Conservation (phyloP, 2,888 invertebrate species). For the Heliconius aoede region DNA sequence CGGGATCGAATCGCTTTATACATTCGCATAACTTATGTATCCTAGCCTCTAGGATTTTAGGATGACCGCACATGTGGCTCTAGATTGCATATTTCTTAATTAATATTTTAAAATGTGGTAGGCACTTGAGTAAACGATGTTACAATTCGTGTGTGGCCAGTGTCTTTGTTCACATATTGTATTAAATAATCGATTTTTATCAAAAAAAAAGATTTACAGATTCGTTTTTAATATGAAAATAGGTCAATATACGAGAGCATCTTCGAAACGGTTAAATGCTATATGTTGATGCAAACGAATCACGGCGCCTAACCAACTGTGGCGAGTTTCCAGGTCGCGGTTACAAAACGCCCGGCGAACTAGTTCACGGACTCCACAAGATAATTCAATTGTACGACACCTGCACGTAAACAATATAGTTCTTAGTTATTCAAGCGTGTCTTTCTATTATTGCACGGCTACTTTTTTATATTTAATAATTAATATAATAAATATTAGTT, state of each 20-base stretch:
- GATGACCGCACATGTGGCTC: constrained; percentile 27
- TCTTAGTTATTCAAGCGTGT: constrained; percentile 30
- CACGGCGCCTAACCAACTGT: constrained; percentile 55
- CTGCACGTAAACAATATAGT: constrained; percentile 45
- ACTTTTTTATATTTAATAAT: neutral
- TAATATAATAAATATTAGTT: too few relatives aligned
- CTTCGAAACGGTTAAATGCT: neutral
- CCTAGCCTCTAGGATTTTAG: constrained; percentile 21
- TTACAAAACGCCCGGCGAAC: constrained; percentile 74
- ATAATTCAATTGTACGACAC: constrained; percentile 73
- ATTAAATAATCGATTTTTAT: neutral
- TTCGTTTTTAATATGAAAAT: neutral
- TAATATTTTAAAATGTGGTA: constrained; percentile 3
- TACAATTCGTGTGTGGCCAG: constrained; percentile 27
- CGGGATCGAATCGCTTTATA: constrained; percentile 28
- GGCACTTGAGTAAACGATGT: constrained; percentile 19
- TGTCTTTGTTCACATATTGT: neutral
- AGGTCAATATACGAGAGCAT: neutral
- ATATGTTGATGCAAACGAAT: constrained; percentile 30
- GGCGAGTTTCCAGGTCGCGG: constrained; percentile 70
- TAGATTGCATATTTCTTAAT: constrained; percentile 17
- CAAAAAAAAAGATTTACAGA: neutral
- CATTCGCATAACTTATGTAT: constrained; percentile 26
- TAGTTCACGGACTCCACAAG: constrained; percentile 75
- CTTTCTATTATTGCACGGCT: constrained; percentile 15